Evolutionary conservation across 1,140 invertebrate species (phyloP).

Genomic region (Eriocheir sinensis): DNA sequence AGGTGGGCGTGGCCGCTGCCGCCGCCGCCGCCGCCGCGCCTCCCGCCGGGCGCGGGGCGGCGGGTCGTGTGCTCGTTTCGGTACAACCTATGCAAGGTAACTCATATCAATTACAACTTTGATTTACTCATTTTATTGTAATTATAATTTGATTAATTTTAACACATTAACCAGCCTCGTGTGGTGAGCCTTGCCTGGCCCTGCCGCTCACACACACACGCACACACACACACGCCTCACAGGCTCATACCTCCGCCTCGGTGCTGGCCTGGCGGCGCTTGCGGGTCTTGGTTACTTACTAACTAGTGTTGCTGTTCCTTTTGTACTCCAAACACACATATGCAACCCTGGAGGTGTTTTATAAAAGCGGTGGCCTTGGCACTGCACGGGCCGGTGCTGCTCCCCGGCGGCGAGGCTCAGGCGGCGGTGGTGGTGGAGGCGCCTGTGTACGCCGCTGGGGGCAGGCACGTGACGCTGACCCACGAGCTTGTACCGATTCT

Average conservation of each 20-base stretch:
- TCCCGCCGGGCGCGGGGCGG: background rate
- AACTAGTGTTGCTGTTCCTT: background rate
- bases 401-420: background rate
- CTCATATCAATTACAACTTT: slow-evolving; percentile 48
- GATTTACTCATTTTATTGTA: slow-evolving; percentile 33
- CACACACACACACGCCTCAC: background rate
- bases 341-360: background rate
- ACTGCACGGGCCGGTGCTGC: background rate
- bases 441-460: background rate
- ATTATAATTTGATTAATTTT: slow-evolving; percentile 26
- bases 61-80: background rate
- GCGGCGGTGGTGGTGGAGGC: background rate
- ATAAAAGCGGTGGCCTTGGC: background rate
- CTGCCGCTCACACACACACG: background rate
- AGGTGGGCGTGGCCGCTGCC: background rate
- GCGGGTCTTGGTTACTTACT: background rate
- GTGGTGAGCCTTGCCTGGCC: background rate
- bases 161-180: background rate
- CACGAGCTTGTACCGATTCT: background rate
- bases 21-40: background rate
- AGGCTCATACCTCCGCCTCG: no score
- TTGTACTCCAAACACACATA: background rate
- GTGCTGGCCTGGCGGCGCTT: background rate
- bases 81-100: slow-evolving; percentile 65
- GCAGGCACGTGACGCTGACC: background rate